Percentiles rank a stretch among this genome's conserved stretches.
Evolutionary conservation across 2,888 invertebrate species (phyloP).

Genomic region (Coleophora flavipennella): DNA sequence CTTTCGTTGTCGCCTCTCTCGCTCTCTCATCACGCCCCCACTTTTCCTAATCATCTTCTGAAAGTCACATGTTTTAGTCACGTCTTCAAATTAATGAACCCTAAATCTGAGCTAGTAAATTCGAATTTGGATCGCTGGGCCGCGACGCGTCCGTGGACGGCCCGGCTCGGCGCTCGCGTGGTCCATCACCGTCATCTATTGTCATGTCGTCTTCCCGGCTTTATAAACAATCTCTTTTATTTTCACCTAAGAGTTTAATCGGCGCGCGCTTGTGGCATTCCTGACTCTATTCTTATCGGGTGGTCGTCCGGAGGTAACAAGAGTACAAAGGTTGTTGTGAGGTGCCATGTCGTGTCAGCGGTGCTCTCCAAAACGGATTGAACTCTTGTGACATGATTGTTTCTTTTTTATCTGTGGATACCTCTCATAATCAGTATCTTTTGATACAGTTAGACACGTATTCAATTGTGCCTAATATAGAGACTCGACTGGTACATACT

Average conservation of each 20-base stretch:
- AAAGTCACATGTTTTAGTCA: slow-evolving; percentile 64
- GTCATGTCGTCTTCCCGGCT: slow-evolving; percentile 67
- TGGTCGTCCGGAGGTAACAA: slow-evolving; percentile 61
- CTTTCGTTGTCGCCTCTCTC: slow-evolving; percentile 38
- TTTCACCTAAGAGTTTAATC: slow-evolving; percentile 68
- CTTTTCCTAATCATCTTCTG: slow-evolving; percentile 65
- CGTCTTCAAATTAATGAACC: slow-evolving; percentile 64
- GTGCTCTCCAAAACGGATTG: slow-evolving; percentile 34
- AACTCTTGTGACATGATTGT: slow-evolving; percentile 44
- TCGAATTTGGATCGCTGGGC: slow-evolving; percentile 47
- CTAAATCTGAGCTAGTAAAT: slow-evolving; percentile 57
- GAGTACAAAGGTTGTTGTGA: slow-evolving; percentile 67
- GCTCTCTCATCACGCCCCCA: slow-evolving; percentile 68
- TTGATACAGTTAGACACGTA: slow-evolving; percentile 10
- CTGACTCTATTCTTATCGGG: slow-evolving; percentile 64
- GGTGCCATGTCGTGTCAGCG: slow-evolving; percentile 59
- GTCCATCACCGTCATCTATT: slow-evolving; percentile 66
- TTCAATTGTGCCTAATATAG: slow-evolving; percentile 5
- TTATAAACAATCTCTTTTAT: slow-evolving; percentile 72
- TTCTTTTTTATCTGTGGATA: slow-evolving; percentile 23
- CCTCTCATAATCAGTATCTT: slow-evolving; percentile 8
- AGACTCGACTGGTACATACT: too few species aligned
- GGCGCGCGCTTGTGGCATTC: slow-evolving; percentile 64
- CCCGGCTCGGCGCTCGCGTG: slow-evolving; percentile 39
- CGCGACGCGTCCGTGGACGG: slow-evolving; percentile 20